Evolutionary conservation across 53 echinoderm and acorn worm genomes (phyloP), one percentile per base, ranked within the genome.

Genomic region (Astropecten irregularis): DNA sequence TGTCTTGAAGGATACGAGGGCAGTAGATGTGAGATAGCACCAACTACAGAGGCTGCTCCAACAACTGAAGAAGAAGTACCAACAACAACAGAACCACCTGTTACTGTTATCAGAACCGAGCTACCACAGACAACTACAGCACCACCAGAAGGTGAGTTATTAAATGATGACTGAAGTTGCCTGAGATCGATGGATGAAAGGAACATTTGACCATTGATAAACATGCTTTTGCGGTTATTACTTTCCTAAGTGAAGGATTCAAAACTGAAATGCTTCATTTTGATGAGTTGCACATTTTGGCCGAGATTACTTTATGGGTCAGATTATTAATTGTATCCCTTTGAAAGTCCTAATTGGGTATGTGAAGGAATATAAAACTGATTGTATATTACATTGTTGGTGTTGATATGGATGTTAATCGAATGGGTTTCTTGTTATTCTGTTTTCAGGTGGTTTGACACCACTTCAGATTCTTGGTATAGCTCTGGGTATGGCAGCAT

Each of bases 381-480:
- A 62, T 8, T 7, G 63, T n/a, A n/a, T n/a, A n/a, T n/a, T n/a
- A n/a, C n/a, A n/a, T n/a, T n/a, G n/a, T n/a, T n/a, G n/a, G n/a
- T n/a, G n/a, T n/a, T n/a, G n/a, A n/a, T n/a, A n/a, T n/a, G n/a
- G n/a, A n/a, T n/a, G n/a, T n/a, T n/a, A n/a, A n/a, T n/a, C n/a
- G n/a, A n/a, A n/a, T n/a, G n/a, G n/a, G n/a, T n/a, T n/a, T n/a
- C n/a, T n/a, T n/a, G n/a, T 28, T 33, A 22, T 4, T 3, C 33
- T 69, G 40, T 49, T 16, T 52, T 15, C 54, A 93, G 93, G 54
- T 38, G 93, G 90, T 49, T 66, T 93, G 9, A 39, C 82, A 40
- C 72, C 81, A 13, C 76, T 69, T 4, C 85, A 90, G 71, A 67
- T 93, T 42, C 26, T 93, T 4, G 93, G 84, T 57, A 91, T 93